A percentile compares a stretch with the other conserved stretches of the same genome.
These are phyloP conservation scores for Stegana nigrithorax DNA, from an alignment of 2,888 invertebrate species.

Conservation along the genomic window DNA sequence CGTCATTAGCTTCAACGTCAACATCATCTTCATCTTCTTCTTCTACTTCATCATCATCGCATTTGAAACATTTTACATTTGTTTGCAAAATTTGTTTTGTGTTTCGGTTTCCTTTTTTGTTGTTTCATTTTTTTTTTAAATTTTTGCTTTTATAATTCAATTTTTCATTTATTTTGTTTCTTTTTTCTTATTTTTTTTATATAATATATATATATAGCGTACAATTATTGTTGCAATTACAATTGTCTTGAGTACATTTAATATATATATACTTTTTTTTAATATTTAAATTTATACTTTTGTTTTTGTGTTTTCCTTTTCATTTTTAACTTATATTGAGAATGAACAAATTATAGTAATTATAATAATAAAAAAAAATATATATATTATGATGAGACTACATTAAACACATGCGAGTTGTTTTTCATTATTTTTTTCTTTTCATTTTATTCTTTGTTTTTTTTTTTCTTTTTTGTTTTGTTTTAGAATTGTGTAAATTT, in stretches of 20 bases:
- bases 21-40: constrained; percentile 4
- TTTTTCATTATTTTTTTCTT: constrained; percentile 37
- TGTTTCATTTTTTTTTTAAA: constrained; percentile 22
- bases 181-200: no score
- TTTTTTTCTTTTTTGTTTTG: constrained; percentile 37
- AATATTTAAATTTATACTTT: constrained; percentile 9
- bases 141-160: constrained; percentile 10
- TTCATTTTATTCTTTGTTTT: constrained; percentile 36
- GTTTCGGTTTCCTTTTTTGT: constrained; percentile 21
- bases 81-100: constrained; percentile 36
- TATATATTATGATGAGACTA: constrained; percentile 57
- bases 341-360: constrained; percentile 32
- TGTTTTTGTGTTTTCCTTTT: constrained; percentile 19
- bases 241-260: constrained; percentile 68
- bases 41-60: constrained; percentile 27
- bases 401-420: constrained; percentile 60
- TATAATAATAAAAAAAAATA: constrained; percentile 53
- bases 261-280: constrained; percentile 43
- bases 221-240: constrained; percentile 68
- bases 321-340: constrained; percentile 12
- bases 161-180: constrained; percentile 1
- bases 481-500: constrained; percentile 60
- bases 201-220: constrained; percentile 62
- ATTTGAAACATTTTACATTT: constrained; percentile 60
- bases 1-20: neutral